Conservation (phyloP, 2,113 vertebrate species). For the Triplophysa siluroides region DNA sequence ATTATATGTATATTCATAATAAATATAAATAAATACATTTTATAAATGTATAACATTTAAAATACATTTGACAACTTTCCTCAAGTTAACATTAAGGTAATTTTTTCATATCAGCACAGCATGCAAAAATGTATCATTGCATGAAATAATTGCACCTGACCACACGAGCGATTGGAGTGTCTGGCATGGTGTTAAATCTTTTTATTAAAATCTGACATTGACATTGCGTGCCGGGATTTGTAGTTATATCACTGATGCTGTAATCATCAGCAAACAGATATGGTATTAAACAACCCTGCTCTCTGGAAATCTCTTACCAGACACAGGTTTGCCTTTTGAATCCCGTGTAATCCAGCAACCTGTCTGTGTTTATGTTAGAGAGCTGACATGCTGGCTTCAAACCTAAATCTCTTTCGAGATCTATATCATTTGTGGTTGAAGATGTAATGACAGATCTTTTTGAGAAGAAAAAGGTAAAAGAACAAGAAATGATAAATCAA, state of each 20-base stretch:
- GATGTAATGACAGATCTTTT: neutral
- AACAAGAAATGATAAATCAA: neutral
- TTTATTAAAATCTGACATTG: constrained; percentile 12
- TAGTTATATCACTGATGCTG: constrained; percentile 38
- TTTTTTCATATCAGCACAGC: neutral
- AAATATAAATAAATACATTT: no score
- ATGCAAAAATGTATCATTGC: neutral
- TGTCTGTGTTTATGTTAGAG: constrained; percentile 43
- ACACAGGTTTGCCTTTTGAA: constrained; percentile 44
- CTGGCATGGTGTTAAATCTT: constrained; percentile 16
- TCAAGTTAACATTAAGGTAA: neutral
- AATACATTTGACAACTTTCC: no score
- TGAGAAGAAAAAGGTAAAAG: no score
- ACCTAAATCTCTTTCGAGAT: neutral
- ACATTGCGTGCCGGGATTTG: constrained; percentile 26
- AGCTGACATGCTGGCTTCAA: neutral
- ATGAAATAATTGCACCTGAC: neutral
- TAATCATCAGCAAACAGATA: constrained; percentile 46
- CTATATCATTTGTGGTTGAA: no score
- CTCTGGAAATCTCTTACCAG: constrained; percentile 40
- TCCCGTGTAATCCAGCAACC: constrained; percentile 43
- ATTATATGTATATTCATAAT: no score
- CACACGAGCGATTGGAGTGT: neutral
- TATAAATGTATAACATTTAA: no score
- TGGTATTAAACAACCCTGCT: constrained; percentile 32